Evolutionary conservation across 2,888 invertebrate genomes (phyloP).

Genomic region (Theretra japonica): DNA sequence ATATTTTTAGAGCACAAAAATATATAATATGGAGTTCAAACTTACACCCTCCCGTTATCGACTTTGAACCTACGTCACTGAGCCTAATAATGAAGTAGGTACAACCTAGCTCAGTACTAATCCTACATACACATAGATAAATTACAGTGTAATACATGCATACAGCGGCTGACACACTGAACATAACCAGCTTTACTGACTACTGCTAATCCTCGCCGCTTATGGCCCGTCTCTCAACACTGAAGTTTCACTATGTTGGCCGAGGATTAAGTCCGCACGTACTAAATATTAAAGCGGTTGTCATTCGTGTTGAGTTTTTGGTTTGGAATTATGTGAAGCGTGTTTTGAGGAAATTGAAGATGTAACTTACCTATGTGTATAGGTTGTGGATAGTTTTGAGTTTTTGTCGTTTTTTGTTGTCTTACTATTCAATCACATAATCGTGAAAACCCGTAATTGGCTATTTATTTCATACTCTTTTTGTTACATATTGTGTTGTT

Average conservation of each 20-base stretch:
- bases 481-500: no score
- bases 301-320: not conserved
- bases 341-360: not conserved
- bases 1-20: no score
- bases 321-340: not conserved
- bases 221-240: slow-evolving; percentile 1
- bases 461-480: no score
- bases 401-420: no score
- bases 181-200: slow-evolving; percentile 12
- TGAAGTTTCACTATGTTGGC: slow-evolving; percentile 16
- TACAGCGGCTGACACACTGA: slow-evolving; percentile 3
- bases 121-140: not conserved
- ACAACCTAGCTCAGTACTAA: not conserved
- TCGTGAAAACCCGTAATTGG: no score
- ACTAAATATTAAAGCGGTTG: slow-evolving; percentile 2
- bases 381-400: no score
- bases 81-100: not conserved
- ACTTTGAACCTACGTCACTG: no score
- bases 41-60: no score
- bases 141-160: slow-evolving; percentile 2
- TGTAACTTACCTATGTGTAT: not conserved
- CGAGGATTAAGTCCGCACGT: slow-evolving; percentile 1
- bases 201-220: slow-evolving; percentile 3
- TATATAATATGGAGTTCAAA: no score
- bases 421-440: no score